Evolutionary conservation across 2,797 vertebrate genomes (phyloP).

Genomic region (Agapornis canus): DNA sequence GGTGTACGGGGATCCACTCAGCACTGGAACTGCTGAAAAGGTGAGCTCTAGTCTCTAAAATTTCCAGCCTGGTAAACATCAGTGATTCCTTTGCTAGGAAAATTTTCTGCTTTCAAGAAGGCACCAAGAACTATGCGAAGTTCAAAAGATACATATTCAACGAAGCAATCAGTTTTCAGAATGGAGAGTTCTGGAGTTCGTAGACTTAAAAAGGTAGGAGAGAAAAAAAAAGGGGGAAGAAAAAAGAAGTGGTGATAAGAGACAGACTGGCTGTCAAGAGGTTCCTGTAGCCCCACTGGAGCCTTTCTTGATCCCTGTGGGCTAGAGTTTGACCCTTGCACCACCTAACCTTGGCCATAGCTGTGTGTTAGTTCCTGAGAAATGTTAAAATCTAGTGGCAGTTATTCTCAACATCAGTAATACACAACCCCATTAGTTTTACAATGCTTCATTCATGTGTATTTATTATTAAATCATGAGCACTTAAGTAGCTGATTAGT

Average conservation of each 20-base stretch:
- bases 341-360: slow-evolving; percentile 9
- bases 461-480: slow-evolving; percentile 66
- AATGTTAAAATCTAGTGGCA: neutral
- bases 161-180: neutral
- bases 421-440: slow-evolving; percentile 31
- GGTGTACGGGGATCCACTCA: neutral
- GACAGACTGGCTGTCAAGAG: slow-evolving; percentile 27
- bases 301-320: neutral
- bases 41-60: neutral
- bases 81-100: neutral
- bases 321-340: neutral
- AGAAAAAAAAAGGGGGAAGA: too few species aligned
- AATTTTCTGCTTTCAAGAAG: neutral
- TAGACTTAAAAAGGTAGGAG: neutral
- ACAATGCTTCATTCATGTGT: slow-evolving; percentile 12
- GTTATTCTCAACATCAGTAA: slow-evolving; percentile 9
- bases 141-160: neutral
- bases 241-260: neutral
- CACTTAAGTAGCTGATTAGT: slow-evolving; percentile 37
- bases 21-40: neutral
- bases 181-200: neutral
- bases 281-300: neutral
- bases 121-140: neutral
- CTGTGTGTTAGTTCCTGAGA: neutral
- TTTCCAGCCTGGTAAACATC: neutral